These are phyloP conservation scores for Poecilobothrus nobilitatus DNA, from an alignment of 2,888 invertebrate species.

Conservation along the genomic window DNA sequence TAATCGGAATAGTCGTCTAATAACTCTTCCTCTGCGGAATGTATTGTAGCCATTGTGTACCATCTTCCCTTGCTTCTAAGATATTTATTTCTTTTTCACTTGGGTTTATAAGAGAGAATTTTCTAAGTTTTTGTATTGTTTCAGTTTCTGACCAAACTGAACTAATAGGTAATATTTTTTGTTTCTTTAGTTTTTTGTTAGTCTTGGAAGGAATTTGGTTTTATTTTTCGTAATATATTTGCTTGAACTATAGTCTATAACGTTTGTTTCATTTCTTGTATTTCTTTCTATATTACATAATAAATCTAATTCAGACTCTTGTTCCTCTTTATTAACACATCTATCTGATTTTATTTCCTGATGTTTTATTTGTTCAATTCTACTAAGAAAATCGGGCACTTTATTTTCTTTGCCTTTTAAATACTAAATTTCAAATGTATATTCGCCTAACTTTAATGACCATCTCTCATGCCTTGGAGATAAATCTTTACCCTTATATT, in stretches of 20 bases:
- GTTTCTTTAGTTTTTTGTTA: too few relatives aligned
- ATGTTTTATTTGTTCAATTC: neutral
- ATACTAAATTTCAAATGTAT: conserved; percentile 13
- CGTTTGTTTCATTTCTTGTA: too few relatives aligned
- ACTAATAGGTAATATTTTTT: too few relatives aligned
- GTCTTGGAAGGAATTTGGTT: too few relatives aligned
- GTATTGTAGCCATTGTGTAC: conserved; percentile 12
- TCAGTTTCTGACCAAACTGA: too few relatives aligned
- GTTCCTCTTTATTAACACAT: neutral
- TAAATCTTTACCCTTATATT: conserved; percentile 14
- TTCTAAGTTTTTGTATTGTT: too few relatives aligned
- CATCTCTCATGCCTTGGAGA: conserved; percentile 12
- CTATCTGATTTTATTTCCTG: neutral
- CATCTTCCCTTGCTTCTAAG: neutral
- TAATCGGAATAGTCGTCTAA: conserved; percentile 10
- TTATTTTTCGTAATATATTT: too few relatives aligned
- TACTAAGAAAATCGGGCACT: conserved; percentile 9
- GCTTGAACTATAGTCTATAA: too few relatives aligned
- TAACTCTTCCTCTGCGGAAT: conserved; percentile 11
- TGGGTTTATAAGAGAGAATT: too few relatives aligned
- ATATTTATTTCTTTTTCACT: too few relatives aligned
- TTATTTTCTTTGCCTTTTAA: conserved; percentile 14
- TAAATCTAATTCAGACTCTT: neutral
- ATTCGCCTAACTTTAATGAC: conserved; percentile 12
- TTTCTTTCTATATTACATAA: neutral